Percentiles rank a stretch among this genome's conserved stretches.
These are phyloP conservation scores for Anoplolepis gracilipes DNA, from an alignment of 1,140 invertebrate genomes.

Conservation along the genomic window DNA sequence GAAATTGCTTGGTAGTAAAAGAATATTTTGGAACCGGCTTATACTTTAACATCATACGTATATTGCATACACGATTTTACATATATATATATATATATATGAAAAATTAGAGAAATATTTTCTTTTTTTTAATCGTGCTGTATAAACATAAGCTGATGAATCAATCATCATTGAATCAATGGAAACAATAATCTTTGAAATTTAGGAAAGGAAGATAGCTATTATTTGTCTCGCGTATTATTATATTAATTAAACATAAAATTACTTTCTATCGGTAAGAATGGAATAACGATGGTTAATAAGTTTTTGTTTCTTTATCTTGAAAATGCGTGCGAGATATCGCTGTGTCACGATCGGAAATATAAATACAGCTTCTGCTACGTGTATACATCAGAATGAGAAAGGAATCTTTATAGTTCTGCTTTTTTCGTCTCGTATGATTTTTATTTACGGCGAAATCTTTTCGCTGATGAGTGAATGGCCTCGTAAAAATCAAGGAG, in stretches of 20 bases:
- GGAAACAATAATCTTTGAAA: neutral
- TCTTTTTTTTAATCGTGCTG: neutral
- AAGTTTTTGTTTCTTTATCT: constrained; percentile 21
- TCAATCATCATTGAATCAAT: neutral
- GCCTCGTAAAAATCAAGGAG: constrained; percentile 45
- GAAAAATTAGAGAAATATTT: neutral
- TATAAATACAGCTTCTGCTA: constrained; percentile 61
- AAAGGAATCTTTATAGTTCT: constrained; percentile 65
- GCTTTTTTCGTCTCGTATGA: constrained; percentile 63
- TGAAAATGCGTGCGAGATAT: constrained; percentile 38
- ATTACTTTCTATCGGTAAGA: neutral
- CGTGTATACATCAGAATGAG: constrained; percentile 52
- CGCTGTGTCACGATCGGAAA: constrained; percentile 29
- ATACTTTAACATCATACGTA: neutral
- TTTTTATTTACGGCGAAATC: constrained; percentile 65
- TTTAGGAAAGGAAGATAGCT: neutral
- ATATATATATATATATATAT: neutral
- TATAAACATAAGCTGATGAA: neutral
- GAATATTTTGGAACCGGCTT: constrained; percentile 19
- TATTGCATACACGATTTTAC: neutral
- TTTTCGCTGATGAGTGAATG: constrained; percentile 61
- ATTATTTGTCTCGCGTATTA: neutral
- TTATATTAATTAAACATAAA: no score
- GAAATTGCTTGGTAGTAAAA: constrained; percentile 33
- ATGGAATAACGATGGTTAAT: constrained; percentile 14